Conservation (phyloP, 1,140 invertebrate genomes). For the Brachionus calyciflorus region DNA sequence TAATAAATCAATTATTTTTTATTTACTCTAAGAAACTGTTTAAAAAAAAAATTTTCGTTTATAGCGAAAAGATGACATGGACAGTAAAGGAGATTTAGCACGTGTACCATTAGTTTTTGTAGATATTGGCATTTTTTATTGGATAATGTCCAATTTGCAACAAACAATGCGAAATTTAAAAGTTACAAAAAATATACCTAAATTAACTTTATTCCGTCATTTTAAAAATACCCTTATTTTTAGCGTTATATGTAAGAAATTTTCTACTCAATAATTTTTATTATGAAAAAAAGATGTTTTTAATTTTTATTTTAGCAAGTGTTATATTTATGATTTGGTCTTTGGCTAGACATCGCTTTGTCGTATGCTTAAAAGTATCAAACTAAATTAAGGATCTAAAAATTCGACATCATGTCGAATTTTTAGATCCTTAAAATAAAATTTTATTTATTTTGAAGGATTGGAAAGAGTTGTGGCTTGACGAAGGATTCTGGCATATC, state of each 20-base stretch:
- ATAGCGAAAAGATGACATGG: slow-evolving; percentile 68
- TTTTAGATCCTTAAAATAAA: no score
- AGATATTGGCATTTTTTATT: slow-evolving; percentile 66
- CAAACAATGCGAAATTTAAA: slow-evolving; percentile 81
- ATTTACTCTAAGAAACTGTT: no score
- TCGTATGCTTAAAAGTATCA: slow-evolving; percentile 68
- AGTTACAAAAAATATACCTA: slow-evolving; percentile 73
- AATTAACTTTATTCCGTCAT: slow-evolving; percentile 81
- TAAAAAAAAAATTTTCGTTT: no score
- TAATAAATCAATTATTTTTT: slow-evolving; percentile 22
- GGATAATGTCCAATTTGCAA: slow-evolving; percentile 76
- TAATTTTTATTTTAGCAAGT: slow-evolving; percentile 69
- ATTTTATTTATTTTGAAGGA: no score
- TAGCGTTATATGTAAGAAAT: slow-evolving; percentile 68
- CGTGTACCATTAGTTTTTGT: slow-evolving; percentile 71
- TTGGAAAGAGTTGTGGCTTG: slow-evolving; percentile 79
- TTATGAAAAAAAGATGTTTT: no score
- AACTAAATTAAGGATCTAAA: no score
- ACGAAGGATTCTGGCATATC: slow-evolving; percentile 90
- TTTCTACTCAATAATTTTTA: not conserved
- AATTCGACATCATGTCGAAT: no score
- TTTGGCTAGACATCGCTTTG: slow-evolving; percentile 72
- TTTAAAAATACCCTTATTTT: slow-evolving; percentile 89
- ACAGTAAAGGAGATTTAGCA: slow-evolving; percentile 69
- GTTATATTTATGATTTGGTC: slow-evolving; percentile 88